A percentile compares a stretch with the other conserved stretches of the same genome.
phyloP scores from a whole-genome alignment of 2,888 invertebrate species.

The Temnothorax ravouxi region DNA sequence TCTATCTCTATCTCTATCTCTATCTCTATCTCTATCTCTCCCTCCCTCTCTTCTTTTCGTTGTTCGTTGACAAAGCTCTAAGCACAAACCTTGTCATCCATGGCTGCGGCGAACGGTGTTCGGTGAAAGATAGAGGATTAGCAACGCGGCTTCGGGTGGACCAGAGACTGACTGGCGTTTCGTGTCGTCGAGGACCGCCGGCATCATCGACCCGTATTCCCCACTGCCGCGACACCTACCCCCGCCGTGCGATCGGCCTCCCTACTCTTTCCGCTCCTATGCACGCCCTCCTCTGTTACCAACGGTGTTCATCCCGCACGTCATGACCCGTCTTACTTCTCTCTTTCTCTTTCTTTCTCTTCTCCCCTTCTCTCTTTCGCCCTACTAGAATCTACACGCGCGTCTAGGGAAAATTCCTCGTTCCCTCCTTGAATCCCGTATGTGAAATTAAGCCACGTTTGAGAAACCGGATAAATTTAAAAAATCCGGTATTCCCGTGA shows the following conservation, averaged over 20 bases:
- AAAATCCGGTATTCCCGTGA: not conserved
- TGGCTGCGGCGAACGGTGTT: constrained; percentile 88
- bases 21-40: constrained; percentile 33
- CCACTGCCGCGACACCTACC: constrained; percentile 85
- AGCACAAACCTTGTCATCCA: constrained; percentile 85
- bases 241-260: constrained; percentile 68
- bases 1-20: constrained; percentile 20
- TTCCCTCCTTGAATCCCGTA: constrained; percentile 6
- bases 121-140: constrained; percentile 87
- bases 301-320: constrained; percentile 55
- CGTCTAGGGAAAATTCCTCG: constrained; percentile 47
- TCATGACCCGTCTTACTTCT: constrained; percentile 49
- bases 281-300: constrained; percentile 59
- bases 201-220: constrained; percentile 89
- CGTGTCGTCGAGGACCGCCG: constrained; percentile 83
- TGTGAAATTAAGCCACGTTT: constrained; percentile 27
- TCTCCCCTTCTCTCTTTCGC: not conserved
- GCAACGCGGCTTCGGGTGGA: constrained; percentile 90
- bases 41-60: constrained; percentile 1
- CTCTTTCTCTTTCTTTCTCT: constrained; percentile 36
- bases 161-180: constrained; percentile 88
- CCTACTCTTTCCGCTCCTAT: constrained; percentile 57
- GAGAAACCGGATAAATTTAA: constrained; percentile 10
- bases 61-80: constrained; percentile 62
- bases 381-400: constrained; percentile 30